Evolutionary conservation across 2,888 invertebrate genomes (phyloP).

Genomic region (Mechanitis mazaeus): DNA sequence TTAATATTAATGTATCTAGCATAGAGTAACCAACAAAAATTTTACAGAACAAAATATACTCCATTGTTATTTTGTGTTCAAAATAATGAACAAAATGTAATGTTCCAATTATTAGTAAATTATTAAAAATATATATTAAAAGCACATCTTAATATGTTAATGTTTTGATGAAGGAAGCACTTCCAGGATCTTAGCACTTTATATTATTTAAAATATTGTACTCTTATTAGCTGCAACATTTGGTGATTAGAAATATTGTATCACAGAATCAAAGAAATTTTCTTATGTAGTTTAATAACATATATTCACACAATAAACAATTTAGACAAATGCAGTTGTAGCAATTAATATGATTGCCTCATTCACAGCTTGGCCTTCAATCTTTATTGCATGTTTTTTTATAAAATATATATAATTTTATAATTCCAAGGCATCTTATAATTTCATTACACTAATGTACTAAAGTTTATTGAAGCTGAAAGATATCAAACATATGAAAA

Average conservation of each 20-base stretch:
- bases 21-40: too few relatives aligned
- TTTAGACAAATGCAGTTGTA: neutral
- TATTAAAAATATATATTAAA: neutral
- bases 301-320: conserved; percentile 4
- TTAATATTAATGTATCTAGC: too few relatives aligned
- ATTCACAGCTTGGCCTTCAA: neutral
- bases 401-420: neutral
- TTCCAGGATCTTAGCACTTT: conserved; percentile 1
- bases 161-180: neutral
- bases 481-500: conserved; percentile 47
- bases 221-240: neutral
- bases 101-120: neutral
- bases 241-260: conserved; percentile 2
- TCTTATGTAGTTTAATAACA: neutral
- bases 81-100: too few relatives aligned
- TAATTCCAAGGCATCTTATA: neutral
- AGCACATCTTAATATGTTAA: neutral
- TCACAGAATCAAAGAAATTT: conserved; percentile 5
- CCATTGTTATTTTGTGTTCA: too few relatives aligned
- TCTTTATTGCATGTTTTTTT: neutral
- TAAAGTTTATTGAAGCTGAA: conserved; percentile 8
- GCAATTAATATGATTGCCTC: neutral
- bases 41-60: too few relatives aligned
- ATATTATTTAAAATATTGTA: neutral
- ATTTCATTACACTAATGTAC: neutral